Evolutionary conservation across 2,888 invertebrate species (phyloP).

Genomic region (Drosophila neotestacea): DNA sequence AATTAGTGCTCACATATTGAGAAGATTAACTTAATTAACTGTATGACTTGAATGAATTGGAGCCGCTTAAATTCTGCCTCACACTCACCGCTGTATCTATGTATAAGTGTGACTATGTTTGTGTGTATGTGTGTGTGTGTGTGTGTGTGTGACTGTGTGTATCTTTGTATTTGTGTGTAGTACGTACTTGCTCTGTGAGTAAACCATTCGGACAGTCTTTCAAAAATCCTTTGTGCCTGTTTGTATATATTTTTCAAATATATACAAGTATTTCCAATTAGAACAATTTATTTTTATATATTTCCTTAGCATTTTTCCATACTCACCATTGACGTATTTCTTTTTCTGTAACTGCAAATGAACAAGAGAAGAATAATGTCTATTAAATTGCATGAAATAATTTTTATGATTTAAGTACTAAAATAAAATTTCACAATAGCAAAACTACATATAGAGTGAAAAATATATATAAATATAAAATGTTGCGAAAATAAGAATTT

Average conservation of each 20-base stretch:
- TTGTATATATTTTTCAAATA: slow-evolving; percentile 21
- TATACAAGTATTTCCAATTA: slow-evolving; percentile 14
- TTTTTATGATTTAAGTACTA: not conserved
- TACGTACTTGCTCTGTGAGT: slow-evolving; percentile 95
- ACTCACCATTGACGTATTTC: slow-evolving; percentile 84
- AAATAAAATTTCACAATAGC: not conserved
- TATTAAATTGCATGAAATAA: slow-evolving; percentile 28
- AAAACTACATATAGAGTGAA: not conserved
- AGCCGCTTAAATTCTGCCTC: slow-evolving; percentile 31
- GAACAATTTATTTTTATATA: slow-evolving; percentile 1
- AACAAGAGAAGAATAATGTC: slow-evolving; percentile 7
- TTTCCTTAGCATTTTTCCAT: not conserved
- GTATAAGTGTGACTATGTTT: not conserved
- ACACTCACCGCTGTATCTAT: not conserved
- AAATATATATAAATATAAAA: not conserved
- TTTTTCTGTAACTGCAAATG: slow-evolving; percentile 82
- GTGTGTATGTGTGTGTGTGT: not conserved
- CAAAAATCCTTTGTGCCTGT: slow-evolving; percentile 98
- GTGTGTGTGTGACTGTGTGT: not conserved
- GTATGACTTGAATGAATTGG: slow-evolving; percentile 73
- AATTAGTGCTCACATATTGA: slow-evolving; percentile 71
- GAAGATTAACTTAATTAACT: slow-evolving; percentile 73
- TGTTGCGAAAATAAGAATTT: not conserved
- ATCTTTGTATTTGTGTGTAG: not conserved
- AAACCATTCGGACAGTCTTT: slow-evolving; percentile 98